These are phyloP conservation scores for Rynchops niger DNA, from an alignment of 2,113 vertebrate species.

Conservation along the genomic window DNA sequence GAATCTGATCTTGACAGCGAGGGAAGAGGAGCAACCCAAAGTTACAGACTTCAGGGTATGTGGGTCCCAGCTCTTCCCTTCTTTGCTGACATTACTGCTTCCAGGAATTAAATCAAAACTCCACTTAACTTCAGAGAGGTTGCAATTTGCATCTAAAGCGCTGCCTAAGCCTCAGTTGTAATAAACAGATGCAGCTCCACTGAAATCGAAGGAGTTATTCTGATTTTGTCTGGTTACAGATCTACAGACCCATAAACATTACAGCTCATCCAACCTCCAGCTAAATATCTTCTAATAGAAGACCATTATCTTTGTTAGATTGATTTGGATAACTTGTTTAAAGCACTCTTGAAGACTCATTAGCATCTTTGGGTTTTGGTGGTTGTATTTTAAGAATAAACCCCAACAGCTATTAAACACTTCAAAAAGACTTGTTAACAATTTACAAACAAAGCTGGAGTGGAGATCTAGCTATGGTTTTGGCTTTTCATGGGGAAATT, in stretches of 20 bases:
- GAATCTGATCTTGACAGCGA: slow-evolving; percentile 6
- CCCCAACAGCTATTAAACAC: background rate
- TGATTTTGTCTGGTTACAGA: background rate
- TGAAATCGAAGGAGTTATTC: background rate
- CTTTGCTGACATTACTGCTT: background rate
- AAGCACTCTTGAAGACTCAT: slow-evolving; percentile 16
- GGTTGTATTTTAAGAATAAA: slow-evolving; percentile 29
- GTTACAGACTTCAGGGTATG: background rate
- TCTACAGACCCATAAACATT: slow-evolving; percentile 5
- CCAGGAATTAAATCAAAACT: slow-evolving; percentile 37
- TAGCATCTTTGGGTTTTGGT: background rate
- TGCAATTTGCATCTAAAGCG: slow-evolving; percentile 9
- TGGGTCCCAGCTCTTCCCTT: background rate
- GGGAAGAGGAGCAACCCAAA: background rate
- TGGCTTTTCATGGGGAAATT: background rate
- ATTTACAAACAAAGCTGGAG: slow-evolving; percentile 14
- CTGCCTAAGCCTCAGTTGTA: background rate
- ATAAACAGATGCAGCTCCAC: slow-evolving; percentile 15
- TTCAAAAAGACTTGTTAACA: background rate
- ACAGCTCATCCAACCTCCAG: slow-evolving; percentile 8
- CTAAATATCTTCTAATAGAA: slow-evolving; percentile 16
- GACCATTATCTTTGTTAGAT: slow-evolving; percentile 24
- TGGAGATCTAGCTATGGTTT: background rate
- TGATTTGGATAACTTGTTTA: slow-evolving; percentile 31
- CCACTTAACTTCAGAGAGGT: slow-evolving; percentile 18